Percentiles rank a stretch among this genome's conserved stretches.
phyloP scores from a whole-genome alignment of 2,888 invertebrate genomes.

The Ditula angustiorana region DNA sequence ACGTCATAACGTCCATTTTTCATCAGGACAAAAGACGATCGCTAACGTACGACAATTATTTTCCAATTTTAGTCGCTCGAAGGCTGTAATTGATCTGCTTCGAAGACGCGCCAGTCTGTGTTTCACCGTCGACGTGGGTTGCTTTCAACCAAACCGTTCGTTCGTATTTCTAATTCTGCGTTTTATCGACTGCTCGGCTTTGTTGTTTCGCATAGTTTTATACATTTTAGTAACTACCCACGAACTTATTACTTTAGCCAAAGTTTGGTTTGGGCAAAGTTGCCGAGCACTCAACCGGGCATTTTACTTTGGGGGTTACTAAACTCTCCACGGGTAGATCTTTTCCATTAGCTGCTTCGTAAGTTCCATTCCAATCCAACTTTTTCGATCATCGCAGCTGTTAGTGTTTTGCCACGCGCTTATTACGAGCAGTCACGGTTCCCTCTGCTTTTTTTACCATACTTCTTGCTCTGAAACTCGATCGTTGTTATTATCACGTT shows the following conservation, averaged over 20 bases:
- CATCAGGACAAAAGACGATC: slow-evolving; percentile 63
- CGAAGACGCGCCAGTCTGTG: slow-evolving; percentile 49
- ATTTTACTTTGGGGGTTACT: slow-evolving; percentile 10
- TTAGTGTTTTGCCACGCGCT: background rate
- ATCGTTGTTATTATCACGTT: slow-evolving; percentile 24
- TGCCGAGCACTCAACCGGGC: background rate
- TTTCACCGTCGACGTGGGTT: slow-evolving; percentile 45
- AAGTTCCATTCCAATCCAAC: slow-evolving; percentile 13
- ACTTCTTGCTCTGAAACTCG: slow-evolving; percentile 21
- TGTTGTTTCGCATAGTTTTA: background rate
- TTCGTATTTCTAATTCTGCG: background rate
- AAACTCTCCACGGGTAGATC: slow-evolving; percentile 5
- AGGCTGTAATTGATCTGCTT: slow-evolving; percentile 58
- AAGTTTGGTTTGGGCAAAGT: background rate
- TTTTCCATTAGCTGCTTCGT: slow-evolving; percentile 7
- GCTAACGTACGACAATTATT: slow-evolving; percentile 65
- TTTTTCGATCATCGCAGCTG: slow-evolving; percentile 4
- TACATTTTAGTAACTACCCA: background rate
- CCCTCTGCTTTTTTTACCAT: slow-evolving; percentile 13
- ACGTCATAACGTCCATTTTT: slow-evolving; percentile 72
- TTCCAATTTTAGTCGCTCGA: slow-evolving; percentile 66
- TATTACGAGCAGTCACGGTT: slow-evolving; percentile 3
- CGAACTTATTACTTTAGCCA: background rate
- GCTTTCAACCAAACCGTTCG: slow-evolving; percentile 22
- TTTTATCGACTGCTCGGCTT: background rate